Base-by-base conservation (phyloP, 2,888 invertebrate species). In the Hemithea aestivaria region DNA sequence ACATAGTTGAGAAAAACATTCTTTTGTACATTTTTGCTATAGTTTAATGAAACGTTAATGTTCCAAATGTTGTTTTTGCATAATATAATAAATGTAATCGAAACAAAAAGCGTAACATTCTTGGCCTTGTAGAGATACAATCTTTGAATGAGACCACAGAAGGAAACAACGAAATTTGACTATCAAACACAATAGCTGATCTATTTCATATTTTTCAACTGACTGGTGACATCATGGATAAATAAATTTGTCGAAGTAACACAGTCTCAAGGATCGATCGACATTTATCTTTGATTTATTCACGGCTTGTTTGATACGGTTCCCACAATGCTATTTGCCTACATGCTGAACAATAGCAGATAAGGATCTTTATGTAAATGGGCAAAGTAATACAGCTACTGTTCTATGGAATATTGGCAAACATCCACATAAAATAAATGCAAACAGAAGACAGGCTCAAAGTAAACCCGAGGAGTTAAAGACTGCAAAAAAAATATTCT, bases 201-300 rank as follows among this genome's bases (percentile, higher is more conserved):
- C 23, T 34, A 33, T 39, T 45, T 35, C 16, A 16, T 35, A 40
- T 23, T 44, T 48, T 40, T 23, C 40, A 34, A 31, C 37, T 39
- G 29, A 27, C 25, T 21, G 42, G 37, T 50, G 48, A 46, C 41
- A 50, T 52, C 50, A 48, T 35, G 55, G 48, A 42, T 47, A 49
- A 53, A 40, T 12, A 48, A 35, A 40, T 21, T 51, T 54, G 48
- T 42, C 48, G 52, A 53, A 59, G 57, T 56, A 55, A 49, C 60
- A 61, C 57, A 53, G 48, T 60, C 60, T 63, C 66, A 73, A 73
- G 73, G 69, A 52, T 49, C 49, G 43, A 41, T 42, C 51, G 66
- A 67, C 69, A 72, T 73, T 73, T 73, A 79, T 73, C 63, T 57
- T 59, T 52, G 68, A 80, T 82, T n/a, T 80, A 75, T 73, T 57